Evolutionary conservation across 1,140 invertebrate genomes (phyloP), one percentile per base, ranked within the genome.

Genomic region (Lethrus apterus): DNA sequence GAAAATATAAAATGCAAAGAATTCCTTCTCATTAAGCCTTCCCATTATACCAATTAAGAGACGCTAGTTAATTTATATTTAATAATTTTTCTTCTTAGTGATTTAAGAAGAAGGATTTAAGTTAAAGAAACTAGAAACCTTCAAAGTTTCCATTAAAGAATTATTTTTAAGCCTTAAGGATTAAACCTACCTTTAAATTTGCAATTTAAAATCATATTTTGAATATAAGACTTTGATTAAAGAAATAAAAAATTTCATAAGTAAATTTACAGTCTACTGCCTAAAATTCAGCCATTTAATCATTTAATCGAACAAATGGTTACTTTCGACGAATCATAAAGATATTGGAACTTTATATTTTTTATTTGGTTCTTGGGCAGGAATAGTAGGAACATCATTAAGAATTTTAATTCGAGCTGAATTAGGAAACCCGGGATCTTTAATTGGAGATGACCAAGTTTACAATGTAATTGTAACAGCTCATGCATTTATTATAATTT

Each of bases 401-500:
- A 81, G 77, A 57, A 54, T 81, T 56, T 31, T 83, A 57, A 83
- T 85, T 72, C 80, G 80, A 49, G 62, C 74, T 54, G 79, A 85
- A 73, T 68, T 85, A 70, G 71, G 72, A 15, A 70, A 64, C 4
- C 73, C 76, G 0, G 76, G 75, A 20, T 64, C 58, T 32, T 68
- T 80, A 62, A 76, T 84, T 67, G 69, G 68, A 26, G 72, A 83
- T 72, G 75, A 80, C 59, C 75, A 83, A 72, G 73, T 81, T 65
- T 84, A 83, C 74, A 84, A 85, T 69, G 69, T 73, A 44, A 71
- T 85, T 65, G 74, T 86, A 13, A 86, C 82, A 7, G 70, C 72
- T 4, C 81, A 87, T 72, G 83, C 79, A 48, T 81, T 86, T 70
- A 62, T 84, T 55, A 86, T 84, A 76, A 82, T 85, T 79, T 84